Evolutionary conservation across 2,797 vertebrate species (phyloP).

Genomic region (Sebastes umbrosus): DNA sequence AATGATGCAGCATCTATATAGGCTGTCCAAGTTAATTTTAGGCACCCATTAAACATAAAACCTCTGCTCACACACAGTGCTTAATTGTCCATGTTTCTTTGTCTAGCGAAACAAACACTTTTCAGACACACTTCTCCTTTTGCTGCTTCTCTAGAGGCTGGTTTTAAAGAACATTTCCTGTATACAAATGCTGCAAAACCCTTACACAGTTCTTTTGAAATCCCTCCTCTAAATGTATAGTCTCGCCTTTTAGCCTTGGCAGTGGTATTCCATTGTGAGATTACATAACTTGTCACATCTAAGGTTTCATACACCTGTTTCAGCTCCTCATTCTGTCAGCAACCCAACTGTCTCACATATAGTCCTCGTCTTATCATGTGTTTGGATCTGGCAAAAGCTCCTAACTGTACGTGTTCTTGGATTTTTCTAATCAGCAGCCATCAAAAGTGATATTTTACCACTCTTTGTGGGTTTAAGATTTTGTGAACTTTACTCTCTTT

Average conservation of each 20-base stretch:
- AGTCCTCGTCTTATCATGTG: not conserved
- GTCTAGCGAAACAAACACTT: not conserved
- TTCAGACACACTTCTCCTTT: not conserved
- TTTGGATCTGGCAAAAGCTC: not conserved
- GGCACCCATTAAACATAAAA: not conserved
- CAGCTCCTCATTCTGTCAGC: constrained; percentile 60
- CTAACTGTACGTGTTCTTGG: not conserved
- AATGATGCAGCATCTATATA: not conserved
- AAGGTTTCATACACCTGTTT: constrained; percentile 59
- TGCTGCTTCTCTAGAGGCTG: not conserved
- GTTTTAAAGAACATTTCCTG: not conserved
- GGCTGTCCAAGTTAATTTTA: not conserved
- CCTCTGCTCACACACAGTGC: not conserved
- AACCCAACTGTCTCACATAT: constrained; percentile 8
- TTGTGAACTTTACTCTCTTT: not conserved
- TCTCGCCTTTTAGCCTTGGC: constrained; percentile 37
- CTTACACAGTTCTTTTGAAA: not conserved
- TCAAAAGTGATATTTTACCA: not conserved
- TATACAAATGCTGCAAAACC: not conserved
- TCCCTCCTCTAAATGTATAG: not conserved
- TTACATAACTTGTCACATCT: constrained; percentile 75
- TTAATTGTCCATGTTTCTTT: constrained; percentile 4
- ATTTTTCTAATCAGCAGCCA: not conserved
- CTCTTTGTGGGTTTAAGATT: not conserved
- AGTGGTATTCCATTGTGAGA: constrained; percentile 64